Evolutionary conservation across 2,797 vertebrate species (phyloP).

Genomic region (Xerus rutilus): DNA sequence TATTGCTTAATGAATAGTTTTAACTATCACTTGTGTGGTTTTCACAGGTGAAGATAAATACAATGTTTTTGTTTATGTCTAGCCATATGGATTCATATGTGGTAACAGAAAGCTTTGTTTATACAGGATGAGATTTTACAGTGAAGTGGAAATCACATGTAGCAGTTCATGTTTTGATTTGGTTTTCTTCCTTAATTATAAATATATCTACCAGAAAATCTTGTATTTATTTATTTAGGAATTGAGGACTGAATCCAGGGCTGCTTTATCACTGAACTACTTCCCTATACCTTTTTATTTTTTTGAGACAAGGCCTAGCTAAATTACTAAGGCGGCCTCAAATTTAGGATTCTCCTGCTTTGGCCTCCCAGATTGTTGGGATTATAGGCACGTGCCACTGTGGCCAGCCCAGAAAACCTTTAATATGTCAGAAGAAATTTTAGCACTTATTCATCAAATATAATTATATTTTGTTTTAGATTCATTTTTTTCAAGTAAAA

Average conservation of each 20-base stretch:
- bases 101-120: not conserved
- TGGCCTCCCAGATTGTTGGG: too few species aligned
- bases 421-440: conserved; percentile 4
- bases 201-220: not conserved
- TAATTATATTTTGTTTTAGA: not conserved
- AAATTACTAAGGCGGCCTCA: too few species aligned
- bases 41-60: conserved; percentile 19
- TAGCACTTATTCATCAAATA: not conserved
- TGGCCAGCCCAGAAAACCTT: not conserved
- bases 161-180: conserved; percentile 1
- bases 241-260: too few species aligned
- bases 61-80: not conserved
- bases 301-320: too few species aligned
- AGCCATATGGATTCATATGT: not conserved
- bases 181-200: conserved; percentile 36
- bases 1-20: not conserved
- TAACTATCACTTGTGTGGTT: not conserved
- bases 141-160: not conserved
- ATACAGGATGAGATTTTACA: not conserved
- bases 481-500: not conserved
- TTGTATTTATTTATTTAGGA: not conserved
- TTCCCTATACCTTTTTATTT: too few species aligned
- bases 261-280: too few species aligned
- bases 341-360: too few species aligned
- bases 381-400: too few species aligned